Evolutionary conservation across 1,140 invertebrate species (phyloP), one percentile per base, ranked within the genome.

Genomic region (Atta cephalotes): DNA sequence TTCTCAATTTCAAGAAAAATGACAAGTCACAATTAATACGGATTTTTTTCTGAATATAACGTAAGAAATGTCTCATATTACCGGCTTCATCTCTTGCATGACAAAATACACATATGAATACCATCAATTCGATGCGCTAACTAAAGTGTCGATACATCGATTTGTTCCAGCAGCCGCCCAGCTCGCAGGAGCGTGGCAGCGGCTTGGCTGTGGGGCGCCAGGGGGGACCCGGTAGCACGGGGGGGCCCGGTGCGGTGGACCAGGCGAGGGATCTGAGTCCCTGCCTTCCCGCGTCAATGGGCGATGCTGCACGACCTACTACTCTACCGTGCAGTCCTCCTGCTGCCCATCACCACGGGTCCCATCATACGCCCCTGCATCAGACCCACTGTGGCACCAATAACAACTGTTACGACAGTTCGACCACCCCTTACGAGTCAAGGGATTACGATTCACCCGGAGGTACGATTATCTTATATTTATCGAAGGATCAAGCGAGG

Each of bases 191-290:
- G 93, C 94, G 93, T 91, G 93, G 94, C 90, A 95, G 94, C 93
- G 94, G 94, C 92, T 93, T 95, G 92, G 93, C 93, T 93, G 93
- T 94, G 92, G 93, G 94, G 87, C 95, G 92, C 92, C 93, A 94
- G 93, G 94, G 94, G 92, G 94, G 94, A 90, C 89, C 92, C 89
- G 91, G 93, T 87, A 93, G 93, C 93, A 93, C 95, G 95, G 93
- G 94, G 91, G 94, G 95, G 93, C 93, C 95, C 95, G 96, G 96
- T 91, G 96, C 96, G 91, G 97, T 97, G 95, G 97, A 97, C 90
- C 96, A 96, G 90, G 96, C 96, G 51, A 96, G 97, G 91, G 97
- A 97, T 91, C 95, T 97, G 68, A 97, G 97, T 91, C 97, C 97
- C 89, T 97, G 97, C 91, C 96, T 97, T 79, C 97, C 97, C 53